These are phyloP conservation scores for Drosophila nebulosa DNA, from an alignment of 1,140 invertebrate genomes.

Conservation along the genomic window DNA sequence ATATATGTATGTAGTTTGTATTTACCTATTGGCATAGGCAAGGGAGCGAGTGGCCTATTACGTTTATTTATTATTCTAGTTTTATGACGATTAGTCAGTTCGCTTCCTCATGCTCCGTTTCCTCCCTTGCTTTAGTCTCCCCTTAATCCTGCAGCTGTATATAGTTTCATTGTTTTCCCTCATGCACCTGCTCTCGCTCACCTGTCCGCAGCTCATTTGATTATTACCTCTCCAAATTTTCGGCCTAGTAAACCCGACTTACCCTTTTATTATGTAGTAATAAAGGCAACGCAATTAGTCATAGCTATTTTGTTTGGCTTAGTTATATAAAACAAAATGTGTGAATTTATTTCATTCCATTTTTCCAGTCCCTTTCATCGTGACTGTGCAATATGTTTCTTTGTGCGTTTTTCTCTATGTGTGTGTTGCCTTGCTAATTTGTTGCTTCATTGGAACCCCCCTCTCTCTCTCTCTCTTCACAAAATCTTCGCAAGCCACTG, in stretches of 20 bases:
- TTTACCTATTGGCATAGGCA: constrained; percentile 25
- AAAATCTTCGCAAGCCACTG: not conserved
- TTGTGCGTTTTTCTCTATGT: constrained; percentile 14
- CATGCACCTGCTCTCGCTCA: no score
- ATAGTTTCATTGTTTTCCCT: no score
- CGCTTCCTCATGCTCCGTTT: no score
- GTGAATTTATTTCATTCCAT: constrained; percentile 67
- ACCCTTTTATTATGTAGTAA: not conserved
- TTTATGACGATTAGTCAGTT: not conserved
- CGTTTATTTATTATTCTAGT: constrained; percentile 8
- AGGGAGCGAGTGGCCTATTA: not conserved
- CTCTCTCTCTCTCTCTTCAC: not conserved
- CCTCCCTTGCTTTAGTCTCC: no score
- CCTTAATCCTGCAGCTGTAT: no score
- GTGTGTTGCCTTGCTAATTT: constrained; percentile 57
- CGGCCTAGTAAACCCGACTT: not conserved
- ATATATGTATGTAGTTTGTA: not conserved
- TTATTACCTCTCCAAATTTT: constrained; percentile 8
- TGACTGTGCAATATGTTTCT: constrained; percentile 19
- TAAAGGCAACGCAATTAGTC: constrained; percentile 58
- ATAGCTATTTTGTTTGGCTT: constrained; percentile 30
- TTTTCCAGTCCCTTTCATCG: constrained; percentile 45
- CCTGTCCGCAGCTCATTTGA: no score
- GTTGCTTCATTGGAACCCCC: constrained; percentile 52
- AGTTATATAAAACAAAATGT: constrained; percentile 73